These are phyloP conservation scores for Agrotis segetum DNA, from an alignment of 2,888 invertebrate genomes.

Conservation along the genomic window DNA sequence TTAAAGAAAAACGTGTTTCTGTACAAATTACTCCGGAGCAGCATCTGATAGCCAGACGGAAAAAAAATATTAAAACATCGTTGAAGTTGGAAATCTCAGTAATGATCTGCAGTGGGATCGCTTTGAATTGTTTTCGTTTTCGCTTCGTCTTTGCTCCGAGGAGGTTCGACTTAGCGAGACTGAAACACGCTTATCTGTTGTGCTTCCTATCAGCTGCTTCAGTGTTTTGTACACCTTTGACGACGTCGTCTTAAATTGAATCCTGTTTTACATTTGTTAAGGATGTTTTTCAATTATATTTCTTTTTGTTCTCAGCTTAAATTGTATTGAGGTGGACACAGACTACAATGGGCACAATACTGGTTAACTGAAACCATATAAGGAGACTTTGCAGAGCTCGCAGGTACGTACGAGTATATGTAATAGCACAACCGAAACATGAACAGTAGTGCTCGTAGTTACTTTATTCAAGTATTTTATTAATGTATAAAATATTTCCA, in stretches of 20 bases:
- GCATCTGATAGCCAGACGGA: constrained; percentile 74
- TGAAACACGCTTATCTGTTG: constrained; percentile 47
- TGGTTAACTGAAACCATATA: too few relatives aligned
- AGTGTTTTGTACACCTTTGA: constrained; percentile 38
- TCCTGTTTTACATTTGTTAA: constrained; percentile 6
- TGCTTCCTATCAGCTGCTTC: constrained; percentile 31
- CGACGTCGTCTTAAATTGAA: constrained; percentile 28
- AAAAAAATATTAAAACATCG: constrained; percentile 77
- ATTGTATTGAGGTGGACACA: too few relatives aligned
- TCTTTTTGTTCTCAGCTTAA: too few relatives aligned
- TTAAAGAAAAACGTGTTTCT: constrained; percentile 73
- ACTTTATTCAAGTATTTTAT: too few relatives aligned
- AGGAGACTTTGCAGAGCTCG: too few relatives aligned
- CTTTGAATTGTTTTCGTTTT: constrained; percentile 84
- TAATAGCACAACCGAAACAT: too few relatives aligned
- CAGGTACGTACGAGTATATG: too few relatives aligned
- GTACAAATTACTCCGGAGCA: constrained; percentile 73
- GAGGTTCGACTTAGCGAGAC: constrained; percentile 42
- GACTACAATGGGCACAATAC: too few relatives aligned
- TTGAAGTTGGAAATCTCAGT: constrained; percentile 79
- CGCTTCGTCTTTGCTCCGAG: constrained; percentile 33
- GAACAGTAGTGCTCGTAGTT: too few relatives aligned
- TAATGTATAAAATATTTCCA: too few relatives aligned
- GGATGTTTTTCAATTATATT: background rate
- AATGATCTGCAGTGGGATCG: constrained; percentile 82